phyloP scores from a whole-genome alignment of 2,113 vertebrate species.

The Bubo blakistoni region DNA sequence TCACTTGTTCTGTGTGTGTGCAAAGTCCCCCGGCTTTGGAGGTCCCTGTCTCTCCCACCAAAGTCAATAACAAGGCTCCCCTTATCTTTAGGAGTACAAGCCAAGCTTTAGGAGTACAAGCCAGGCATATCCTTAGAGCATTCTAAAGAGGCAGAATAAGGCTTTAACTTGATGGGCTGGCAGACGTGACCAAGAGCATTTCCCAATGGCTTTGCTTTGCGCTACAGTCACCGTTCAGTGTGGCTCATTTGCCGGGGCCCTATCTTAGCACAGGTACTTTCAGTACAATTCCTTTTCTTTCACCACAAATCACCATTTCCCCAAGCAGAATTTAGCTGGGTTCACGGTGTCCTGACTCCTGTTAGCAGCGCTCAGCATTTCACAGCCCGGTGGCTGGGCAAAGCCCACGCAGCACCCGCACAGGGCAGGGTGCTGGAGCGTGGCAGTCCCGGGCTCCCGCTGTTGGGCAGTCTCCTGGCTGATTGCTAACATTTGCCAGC shows the following conservation, averaged over 20 bases:
- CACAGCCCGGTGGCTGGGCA: neutral
- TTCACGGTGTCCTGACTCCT: neutral
- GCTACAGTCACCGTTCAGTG: neutral
- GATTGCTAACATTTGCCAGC: neutral
- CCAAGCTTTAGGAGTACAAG: neutral
- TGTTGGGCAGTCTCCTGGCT: neutral
- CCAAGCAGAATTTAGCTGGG: neutral
- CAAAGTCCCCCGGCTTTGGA: neutral
- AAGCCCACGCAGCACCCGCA: neutral
- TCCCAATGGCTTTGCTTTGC: neutral
- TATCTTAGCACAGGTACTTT: neutral
- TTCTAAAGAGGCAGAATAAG: neutral
- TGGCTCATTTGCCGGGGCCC: neutral
- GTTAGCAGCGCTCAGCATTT: neutral
- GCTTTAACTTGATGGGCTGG: neutral
- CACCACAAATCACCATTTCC: neutral
- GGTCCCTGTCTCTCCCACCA: neutral
- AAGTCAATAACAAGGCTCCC: neutral
- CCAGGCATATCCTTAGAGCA: neutral
- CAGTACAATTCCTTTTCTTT: neutral
- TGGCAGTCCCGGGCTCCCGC: rapidly evolving
- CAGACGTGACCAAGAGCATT: neutral
- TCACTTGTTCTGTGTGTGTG: neutral
- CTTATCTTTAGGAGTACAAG: neutral
- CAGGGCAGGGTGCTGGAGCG: neutral